These are phyloP conservation scores for Vanessa cardui DNA, from an alignment of 2,888 invertebrate genomes.

Conservation along the genomic window DNA sequence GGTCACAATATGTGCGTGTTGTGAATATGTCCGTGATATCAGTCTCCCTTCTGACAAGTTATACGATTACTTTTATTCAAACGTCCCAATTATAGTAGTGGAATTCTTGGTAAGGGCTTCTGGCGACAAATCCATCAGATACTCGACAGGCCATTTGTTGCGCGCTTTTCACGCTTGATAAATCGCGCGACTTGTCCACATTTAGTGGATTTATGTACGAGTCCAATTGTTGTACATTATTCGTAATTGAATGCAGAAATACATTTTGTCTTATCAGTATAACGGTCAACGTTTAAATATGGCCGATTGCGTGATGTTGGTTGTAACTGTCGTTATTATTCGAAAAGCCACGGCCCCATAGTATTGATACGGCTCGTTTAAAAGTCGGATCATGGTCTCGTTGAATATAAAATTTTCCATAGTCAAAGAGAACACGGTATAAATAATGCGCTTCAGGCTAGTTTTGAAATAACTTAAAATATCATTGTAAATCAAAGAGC, in stretches of 20 bases:
- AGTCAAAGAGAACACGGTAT: conserved; percentile 51
- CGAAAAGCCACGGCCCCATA: conserved; percentile 47
- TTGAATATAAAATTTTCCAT: conserved; percentile 55
- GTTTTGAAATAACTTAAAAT: conserved; percentile 39
- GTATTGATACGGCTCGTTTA: conserved; percentile 59
- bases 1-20: not conserved
- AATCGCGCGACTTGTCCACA: conserved; percentile 76
- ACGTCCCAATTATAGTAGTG: conserved; percentile 38
- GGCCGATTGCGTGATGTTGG: conserved; percentile 1
- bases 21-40: not conserved
- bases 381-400: conserved; percentile 51
- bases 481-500: conserved; percentile 18
- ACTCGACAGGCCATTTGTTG: conserved; percentile 80
- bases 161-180: conserved; percentile 78
- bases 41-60: conserved; percentile 1
- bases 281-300: conserved; percentile 38
- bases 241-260: conserved; percentile 55
- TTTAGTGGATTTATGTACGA: conserved; percentile 70
- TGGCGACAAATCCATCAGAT: conserved; percentile 80
- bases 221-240: conserved; percentile 61
- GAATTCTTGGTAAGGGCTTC: conserved; percentile 63
- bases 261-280: conserved; percentile 16
- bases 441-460: conserved; percentile 44
- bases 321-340: conserved; percentile 24
- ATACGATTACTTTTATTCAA: conserved; percentile 19